Evolutionary conservation across 1,140 invertebrate genomes (phyloP), one percentile per base, ranked within the genome.

Genomic region (Branchinecta lynchi): DNA sequence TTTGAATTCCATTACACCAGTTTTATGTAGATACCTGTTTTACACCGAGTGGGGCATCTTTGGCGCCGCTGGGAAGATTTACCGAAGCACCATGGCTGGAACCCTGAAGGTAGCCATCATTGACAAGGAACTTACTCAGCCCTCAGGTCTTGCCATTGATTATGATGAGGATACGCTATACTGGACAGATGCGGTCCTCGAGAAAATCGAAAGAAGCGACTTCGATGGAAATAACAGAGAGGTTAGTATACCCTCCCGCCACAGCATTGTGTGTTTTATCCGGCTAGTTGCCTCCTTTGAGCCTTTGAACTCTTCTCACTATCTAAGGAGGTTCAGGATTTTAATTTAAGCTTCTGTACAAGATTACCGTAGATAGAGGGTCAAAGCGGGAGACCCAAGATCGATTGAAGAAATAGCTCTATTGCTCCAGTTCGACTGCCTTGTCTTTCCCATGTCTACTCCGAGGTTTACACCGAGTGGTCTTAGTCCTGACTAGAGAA

Each of bases 131-230:
- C 79, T 99, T 0, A 92, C 93, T 0, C 93, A 97, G 78, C 95
- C 96, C 0, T 96, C 93, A 75, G 96, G 96, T 32, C 80, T 99
- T 21, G 90, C 94, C 0, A 91, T 98, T 45, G 96, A 99, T 80
- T 98, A 93, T 76, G 92, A 96, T 43, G 93, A 97, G 32, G 83
- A 87, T 20, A 93, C 92, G 83, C 79, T 99, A 0, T 99, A 98
- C 76, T 99, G 96, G 95, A 96, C 95, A 0, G 96, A 99, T 79
- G 94, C 95, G 0, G 90, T 96, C 0, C 81, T 92, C 45, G 94
- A 99, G 77, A 98, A 97, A 78, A 98, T 99, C 72, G 96, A 99
- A 81, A 80, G 93, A 20, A 89, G 91, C 0, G 87, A 89, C 77
- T 78, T 98, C 7, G 87, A 97, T 77, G 96, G 96, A 5, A 85